Conservation (phyloP, 37 sponge, comb jelly and placozoan species). For the Amphimedon queenslandica region DNA sequence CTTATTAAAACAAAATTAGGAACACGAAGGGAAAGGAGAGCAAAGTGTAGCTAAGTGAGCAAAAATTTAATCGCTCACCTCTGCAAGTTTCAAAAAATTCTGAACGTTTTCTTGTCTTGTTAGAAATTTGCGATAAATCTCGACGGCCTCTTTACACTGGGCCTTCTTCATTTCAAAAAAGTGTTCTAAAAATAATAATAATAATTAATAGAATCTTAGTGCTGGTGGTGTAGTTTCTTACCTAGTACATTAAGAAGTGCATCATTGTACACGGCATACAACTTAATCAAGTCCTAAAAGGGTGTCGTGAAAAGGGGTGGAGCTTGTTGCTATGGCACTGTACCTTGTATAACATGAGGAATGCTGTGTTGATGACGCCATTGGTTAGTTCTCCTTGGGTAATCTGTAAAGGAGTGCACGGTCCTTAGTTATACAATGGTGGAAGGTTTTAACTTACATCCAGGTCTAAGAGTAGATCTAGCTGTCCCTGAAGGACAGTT, state of each 20-base stretch:
- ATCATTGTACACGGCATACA: conserved; percentile 83
- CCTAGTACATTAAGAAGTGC: conserved; percentile 74
- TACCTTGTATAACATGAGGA: conserved; percentile 80
- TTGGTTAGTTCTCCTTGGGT: conserved; percentile 60
- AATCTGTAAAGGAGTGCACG: conserved; percentile 16
- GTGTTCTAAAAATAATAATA: conserved; percentile 34
- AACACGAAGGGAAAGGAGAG: not conserved
- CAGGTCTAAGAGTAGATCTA: conserved; percentile 65
- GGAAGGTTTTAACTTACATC: conserved; percentile 31
- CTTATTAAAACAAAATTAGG: conserved; percentile 6
- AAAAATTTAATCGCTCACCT: conserved; percentile 38
- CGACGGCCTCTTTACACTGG: conserved; percentile 75
- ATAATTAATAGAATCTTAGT: not conserved
- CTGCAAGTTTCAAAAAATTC: conserved; percentile 67
- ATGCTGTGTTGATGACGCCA: conserved; percentile 85
- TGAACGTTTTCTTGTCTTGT: conserved; percentile 64
- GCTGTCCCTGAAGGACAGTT: conserved; percentile 43
- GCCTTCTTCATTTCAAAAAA: conserved; percentile 90
- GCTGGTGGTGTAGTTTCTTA: conserved; percentile 5
- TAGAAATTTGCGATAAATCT: conserved; percentile 66
- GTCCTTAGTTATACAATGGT: not conserved
- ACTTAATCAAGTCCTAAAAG: conserved; percentile 70
- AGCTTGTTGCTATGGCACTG: not conserved
- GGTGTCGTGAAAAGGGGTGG: not conserved
- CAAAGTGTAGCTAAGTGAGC: not conserved